These are phyloP conservation scores for Heliopora coerulea DNA, from an alignment of 92 coral and sea anemone species.

Conservation along the genomic window DNA sequence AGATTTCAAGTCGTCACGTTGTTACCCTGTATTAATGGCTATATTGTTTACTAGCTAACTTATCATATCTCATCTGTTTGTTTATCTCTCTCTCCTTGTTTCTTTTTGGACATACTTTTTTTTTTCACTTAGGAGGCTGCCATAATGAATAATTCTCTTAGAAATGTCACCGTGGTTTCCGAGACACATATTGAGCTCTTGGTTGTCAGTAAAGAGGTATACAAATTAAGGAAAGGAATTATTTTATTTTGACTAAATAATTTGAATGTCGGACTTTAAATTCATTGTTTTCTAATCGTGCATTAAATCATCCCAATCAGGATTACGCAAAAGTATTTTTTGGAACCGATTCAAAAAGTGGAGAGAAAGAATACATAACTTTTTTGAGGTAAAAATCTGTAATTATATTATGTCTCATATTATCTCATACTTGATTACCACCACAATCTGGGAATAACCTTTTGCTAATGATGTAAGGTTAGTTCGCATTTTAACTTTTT, in stretches of 20 bases:
- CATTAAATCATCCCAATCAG: neutral
- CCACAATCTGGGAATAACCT: no score
- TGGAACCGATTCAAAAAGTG: conserved; percentile 34
- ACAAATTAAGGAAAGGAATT: neutral
- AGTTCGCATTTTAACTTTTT: no score
- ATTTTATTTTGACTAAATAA: neutral
- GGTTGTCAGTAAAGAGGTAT: conserved; percentile 85
- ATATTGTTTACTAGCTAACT: no score
- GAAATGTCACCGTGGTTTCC: conserved; percentile 84
- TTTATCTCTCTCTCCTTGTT: no score
- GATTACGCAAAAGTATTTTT: conserved; percentile 32
- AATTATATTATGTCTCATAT: no score
- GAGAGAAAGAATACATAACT: conserved; percentile 31
- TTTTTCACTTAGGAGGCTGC: conserved; percentile 68
- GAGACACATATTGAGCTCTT: conserved; percentile 78
- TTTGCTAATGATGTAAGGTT: no score
- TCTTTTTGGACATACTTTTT: no score
- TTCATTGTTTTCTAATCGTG: neutral
- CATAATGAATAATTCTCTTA: conserved; percentile 69
- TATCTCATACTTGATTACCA: no score
- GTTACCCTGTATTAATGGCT: no score
- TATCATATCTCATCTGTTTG: no score
- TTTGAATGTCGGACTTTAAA: no score
- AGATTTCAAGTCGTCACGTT: no score
- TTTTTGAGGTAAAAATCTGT: conserved; percentile 39